Evolutionary conservation across 1,140 invertebrate genomes (phyloP).

Genomic region (Drosophila yakuba): DNA sequence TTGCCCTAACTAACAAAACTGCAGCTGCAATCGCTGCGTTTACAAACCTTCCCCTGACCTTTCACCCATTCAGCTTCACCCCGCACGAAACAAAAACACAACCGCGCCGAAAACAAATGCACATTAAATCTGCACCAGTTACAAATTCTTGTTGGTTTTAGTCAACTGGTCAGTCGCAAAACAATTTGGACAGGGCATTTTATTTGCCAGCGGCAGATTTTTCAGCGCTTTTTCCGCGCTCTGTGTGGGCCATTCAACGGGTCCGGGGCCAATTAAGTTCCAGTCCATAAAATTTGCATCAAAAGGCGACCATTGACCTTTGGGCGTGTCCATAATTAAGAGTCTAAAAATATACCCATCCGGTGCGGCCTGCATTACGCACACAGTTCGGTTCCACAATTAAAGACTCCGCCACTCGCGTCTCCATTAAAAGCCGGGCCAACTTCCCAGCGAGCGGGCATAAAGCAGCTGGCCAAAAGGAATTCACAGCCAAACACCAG

Average conservation of each 20-base stretch:
- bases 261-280: constrained; percentile 66
- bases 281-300: constrained; percentile 77
- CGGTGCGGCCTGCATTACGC: constrained; percentile 27
- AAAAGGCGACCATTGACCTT: constrained; percentile 56
- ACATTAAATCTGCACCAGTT: constrained; percentile 56
- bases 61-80: not conserved
- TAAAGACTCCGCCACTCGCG: constrained; percentile 33
- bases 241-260: constrained; percentile 19
- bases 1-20: constrained; percentile 60
- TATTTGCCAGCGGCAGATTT: constrained; percentile 46
- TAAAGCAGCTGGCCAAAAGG: constrained; percentile 39
- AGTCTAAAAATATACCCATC: constrained; percentile 50
- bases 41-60: constrained; percentile 7
- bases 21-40: constrained; percentile 55
- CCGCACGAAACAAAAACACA: constrained; percentile 1
- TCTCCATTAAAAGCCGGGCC: constrained; percentile 58
- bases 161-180: constrained; percentile 76
- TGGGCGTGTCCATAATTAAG: constrained; percentile 60
- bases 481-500: constrained; percentile 77
- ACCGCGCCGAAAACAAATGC: constrained; percentile 36
- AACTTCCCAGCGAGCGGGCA: constrained; percentile 52
- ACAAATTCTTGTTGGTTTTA: constrained; percentile 54
- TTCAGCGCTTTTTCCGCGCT: constrained; percentile 3
- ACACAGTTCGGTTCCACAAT: constrained; percentile 41
- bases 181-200: constrained; percentile 71